Evolutionary conservation across 2,888 invertebrate species (phyloP).

Genomic region (Harmothoe impar): DNA sequence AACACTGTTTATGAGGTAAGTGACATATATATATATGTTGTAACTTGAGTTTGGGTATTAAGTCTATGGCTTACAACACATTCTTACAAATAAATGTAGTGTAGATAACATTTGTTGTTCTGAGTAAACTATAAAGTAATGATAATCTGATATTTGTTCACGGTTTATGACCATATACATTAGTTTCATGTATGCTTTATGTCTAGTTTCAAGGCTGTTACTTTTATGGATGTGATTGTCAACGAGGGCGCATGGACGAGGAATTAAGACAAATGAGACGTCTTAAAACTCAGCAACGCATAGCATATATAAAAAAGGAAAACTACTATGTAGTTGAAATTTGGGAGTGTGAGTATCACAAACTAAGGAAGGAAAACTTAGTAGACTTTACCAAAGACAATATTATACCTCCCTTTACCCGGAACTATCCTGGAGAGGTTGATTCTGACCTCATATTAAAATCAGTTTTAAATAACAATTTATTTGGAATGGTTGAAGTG

Average conservation of each 20-base stretch:
- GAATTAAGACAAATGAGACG: background rate
- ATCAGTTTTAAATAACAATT: background rate
- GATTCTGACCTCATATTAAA: background rate
- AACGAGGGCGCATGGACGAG: too few relatives aligned
- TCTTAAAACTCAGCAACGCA: background rate
- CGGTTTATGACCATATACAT: too few relatives aligned
- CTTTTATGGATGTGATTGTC: background rate
- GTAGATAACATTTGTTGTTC: background rate
- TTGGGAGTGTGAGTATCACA: background rate
- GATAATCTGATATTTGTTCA: too few relatives aligned
- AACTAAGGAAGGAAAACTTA: background rate
- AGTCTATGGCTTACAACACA: too few relatives aligned
- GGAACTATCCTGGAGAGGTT: background rate
- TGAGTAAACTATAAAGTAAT: too few relatives aligned
- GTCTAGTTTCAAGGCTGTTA: background rate
- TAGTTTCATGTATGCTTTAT: background rate
- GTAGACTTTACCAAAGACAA: background rate
- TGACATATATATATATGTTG: too few relatives aligned
- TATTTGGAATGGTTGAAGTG: conserved; percentile 62
- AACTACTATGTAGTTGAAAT: background rate
- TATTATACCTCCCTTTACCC: background rate
- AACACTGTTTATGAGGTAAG: background rate
- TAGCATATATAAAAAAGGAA: background rate
- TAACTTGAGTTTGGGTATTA: too few relatives aligned
- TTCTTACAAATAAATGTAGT: too few relatives aligned